A percentile compares a stretch with the other conserved stretches of the same genome.
Evolutionary conservation across 1,140 invertebrate species (phyloP).

Genomic region (Scaptomyza graminum): DNA sequence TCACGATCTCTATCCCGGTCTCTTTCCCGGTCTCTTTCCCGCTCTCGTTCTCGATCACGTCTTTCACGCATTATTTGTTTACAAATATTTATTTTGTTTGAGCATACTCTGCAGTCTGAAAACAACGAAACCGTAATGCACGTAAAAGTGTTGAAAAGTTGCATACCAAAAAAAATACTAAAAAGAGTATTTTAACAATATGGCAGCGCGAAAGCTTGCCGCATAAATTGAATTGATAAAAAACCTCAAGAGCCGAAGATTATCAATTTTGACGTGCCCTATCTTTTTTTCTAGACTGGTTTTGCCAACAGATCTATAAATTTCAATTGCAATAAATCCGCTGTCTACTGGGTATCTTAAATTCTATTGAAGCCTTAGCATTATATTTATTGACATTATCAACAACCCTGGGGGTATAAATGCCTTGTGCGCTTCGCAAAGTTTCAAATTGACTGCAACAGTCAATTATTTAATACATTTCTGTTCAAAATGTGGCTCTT

Average conservation of each 20-base stretch:
- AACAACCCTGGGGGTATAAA: constrained; percentile 29
- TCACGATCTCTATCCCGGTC: constrained; percentile 47
- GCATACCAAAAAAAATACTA: background rate
- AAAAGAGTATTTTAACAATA: background rate
- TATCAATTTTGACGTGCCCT: constrained; percentile 16
- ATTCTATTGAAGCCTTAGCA: constrained; percentile 54
- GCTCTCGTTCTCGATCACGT: constrained; percentile 54
- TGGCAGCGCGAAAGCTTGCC: background rate
- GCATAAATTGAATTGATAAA: background rate
- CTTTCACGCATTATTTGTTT: constrained; percentile 43
- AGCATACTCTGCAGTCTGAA: background rate
- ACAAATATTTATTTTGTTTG: background rate
- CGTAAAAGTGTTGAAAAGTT: too few relatives aligned
- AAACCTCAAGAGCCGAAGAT: background rate
- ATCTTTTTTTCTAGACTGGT: constrained; percentile 1
- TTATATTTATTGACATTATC: constrained; percentile 23
- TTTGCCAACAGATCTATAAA: constrained; percentile 18
- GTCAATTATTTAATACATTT: constrained; percentile 16
- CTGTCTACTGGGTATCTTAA: constrained; percentile 46
- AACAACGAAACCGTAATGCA: too few relatives aligned
- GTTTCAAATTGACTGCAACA: constrained; percentile 10
- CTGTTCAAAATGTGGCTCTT: constrained; percentile 43
- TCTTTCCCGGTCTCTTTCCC: constrained; percentile 53
- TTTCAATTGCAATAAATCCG: constrained; percentile 25
- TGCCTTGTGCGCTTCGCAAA: background rate